Conservation (phyloP, 2,888 invertebrate genomes). For the Eugnorisma glareosa region DNA sequence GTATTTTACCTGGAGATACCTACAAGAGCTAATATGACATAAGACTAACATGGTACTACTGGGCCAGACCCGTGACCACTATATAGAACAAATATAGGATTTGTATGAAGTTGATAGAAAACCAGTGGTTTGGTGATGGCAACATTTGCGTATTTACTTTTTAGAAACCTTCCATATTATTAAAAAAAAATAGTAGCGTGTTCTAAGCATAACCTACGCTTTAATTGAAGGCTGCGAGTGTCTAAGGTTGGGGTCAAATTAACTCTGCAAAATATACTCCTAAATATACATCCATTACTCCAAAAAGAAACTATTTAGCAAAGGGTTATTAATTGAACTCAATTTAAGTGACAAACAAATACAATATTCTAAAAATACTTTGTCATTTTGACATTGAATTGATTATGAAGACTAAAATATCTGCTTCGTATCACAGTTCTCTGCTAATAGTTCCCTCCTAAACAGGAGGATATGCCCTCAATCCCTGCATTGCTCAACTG, state of each 20-base stretch:
- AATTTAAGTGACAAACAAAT: slow-evolving; percentile 6
- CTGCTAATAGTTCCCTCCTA: slow-evolving; percentile 15
- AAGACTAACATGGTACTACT: too few relatives aligned
- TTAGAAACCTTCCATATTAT: neutral
- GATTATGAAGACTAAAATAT: neutral
- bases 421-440: neutral
- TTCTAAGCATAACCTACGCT: neutral
- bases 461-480: slow-evolving; percentile 17
- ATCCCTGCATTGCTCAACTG: slow-evolving; percentile 29
- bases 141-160: neutral
- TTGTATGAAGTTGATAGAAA: neutral
- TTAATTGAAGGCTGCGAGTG: neutral
- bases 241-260: neutral
- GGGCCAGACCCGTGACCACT: too few relatives aligned
- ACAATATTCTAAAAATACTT: neutral
- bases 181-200: neutral
- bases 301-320: neutral
- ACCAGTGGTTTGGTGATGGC: neutral
- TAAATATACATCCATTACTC: neutral
- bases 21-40: too few relatives aligned
- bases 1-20: too few relatives aligned
- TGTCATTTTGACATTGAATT: neutral
- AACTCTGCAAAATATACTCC: neutral
- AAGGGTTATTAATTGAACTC: slow-evolving; percentile 4
- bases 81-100: neutral